phyloP scores from a whole-genome alignment of 1,140 invertebrate genomes.

The Schlechtendalia chinensis region DNA sequence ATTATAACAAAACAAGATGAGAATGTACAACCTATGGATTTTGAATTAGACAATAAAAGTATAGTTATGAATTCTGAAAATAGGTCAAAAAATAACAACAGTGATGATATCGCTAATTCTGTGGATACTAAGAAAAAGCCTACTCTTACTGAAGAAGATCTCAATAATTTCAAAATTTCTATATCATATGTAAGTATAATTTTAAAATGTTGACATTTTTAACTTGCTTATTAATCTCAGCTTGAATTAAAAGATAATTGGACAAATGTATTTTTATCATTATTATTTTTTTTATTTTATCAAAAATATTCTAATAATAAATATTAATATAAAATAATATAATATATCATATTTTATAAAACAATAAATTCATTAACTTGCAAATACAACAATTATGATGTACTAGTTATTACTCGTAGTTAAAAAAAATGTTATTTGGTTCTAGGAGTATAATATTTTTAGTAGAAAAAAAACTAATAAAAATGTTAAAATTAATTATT shows the following conservation, averaged over 20 bases:
- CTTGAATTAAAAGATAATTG: not conserved
- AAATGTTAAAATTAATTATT: too few species aligned
- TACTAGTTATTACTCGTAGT: too few species aligned
- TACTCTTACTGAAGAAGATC: conserved; percentile 36
- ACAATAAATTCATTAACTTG: too few species aligned
- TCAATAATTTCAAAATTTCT: conserved; percentile 19
- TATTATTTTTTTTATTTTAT: too few species aligned
- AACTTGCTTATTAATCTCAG: not conserved
- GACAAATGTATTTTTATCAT: not conserved
- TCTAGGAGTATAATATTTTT: too few species aligned
- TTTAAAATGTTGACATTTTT: not conserved
- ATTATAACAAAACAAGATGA: not conserved
- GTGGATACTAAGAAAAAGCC: not conserved
- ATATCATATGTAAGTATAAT: conserved; percentile 42
- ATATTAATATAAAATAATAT: too few species aligned
- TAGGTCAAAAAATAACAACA: not conserved
- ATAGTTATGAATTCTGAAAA: not conserved
- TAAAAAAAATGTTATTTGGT: too few species aligned
- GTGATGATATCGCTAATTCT: not conserved
- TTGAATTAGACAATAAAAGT: not conserved
- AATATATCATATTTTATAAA: too few species aligned
- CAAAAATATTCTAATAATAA: too few species aligned
- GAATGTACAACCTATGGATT: not conserved
- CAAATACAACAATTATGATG: too few species aligned
- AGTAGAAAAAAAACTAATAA: too few species aligned